phyloP scores from a whole-genome alignment of 2,888 invertebrate species.

The Lepas anatifera region DNA sequence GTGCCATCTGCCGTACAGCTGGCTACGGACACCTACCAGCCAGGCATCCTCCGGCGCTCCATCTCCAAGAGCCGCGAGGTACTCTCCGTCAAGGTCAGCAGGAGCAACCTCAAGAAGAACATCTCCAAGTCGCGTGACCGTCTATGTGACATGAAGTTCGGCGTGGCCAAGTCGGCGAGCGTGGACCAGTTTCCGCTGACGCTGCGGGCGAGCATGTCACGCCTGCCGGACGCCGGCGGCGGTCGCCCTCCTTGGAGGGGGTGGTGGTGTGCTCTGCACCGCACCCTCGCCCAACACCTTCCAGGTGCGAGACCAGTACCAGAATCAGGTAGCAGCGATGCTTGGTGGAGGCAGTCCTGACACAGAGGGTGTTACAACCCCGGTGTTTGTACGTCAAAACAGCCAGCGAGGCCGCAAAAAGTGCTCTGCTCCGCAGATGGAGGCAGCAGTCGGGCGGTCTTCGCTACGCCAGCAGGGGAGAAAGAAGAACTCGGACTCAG shows the following conservation, averaged over 20 bases:
- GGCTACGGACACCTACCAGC: no score
- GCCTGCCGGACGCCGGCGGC: background rate
- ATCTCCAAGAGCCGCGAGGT: conserved; percentile 42
- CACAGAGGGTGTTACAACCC: background rate
- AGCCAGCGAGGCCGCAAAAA: background rate
- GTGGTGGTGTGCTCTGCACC: background rate
- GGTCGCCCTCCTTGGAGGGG: background rate
- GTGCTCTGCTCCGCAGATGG: background rate
- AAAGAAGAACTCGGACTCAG: no score
- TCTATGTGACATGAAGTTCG: no score
- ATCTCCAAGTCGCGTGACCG: no score
- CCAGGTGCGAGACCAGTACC: no score
- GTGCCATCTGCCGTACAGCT: background rate
- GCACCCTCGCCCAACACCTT: no score
- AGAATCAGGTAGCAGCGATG: background rate
- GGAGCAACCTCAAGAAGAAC: no score
- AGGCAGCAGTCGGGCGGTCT: background rate
- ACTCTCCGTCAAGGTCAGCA: no score
- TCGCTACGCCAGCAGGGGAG: background rate
- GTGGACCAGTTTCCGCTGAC: no score
- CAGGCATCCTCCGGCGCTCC: conserved; percentile 26
- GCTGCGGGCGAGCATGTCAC: background rate
- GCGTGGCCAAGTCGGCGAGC: no score
- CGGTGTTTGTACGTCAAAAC: background rate
- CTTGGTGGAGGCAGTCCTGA: background rate